These are phyloP conservation scores for Apostichopus parvimensis DNA, from an alignment of 35 echinoderm and acorn worm species.

Conservation along the genomic window DNA sequence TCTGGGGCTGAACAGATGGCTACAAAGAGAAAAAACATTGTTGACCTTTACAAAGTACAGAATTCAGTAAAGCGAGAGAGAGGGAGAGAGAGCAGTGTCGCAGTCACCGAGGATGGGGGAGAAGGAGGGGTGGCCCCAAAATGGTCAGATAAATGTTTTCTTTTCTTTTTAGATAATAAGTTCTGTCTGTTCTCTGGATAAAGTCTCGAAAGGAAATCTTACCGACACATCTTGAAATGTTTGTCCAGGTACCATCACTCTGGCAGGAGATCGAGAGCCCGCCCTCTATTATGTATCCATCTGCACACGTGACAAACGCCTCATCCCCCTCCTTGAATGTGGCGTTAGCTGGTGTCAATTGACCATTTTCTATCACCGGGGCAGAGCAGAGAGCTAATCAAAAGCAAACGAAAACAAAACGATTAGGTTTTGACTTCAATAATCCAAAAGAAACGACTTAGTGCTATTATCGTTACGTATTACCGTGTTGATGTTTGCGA, in stretches of 20 bases:
- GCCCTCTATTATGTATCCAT: not conserved
- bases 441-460: too few relatives aligned
- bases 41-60: not conserved
- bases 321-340: slow-evolving; percentile 19
- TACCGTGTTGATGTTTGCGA: too few relatives aligned
- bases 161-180: too few relatives aligned
- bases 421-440: too few relatives aligned
- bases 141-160: too few relatives aligned
- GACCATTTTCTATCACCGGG: not conserved
- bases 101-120: too few relatives aligned
- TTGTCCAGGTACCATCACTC: not conserved
- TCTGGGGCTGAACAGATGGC: slow-evolving; percentile 13
- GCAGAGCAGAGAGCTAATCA: not conserved
- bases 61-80: too few relatives aligned
- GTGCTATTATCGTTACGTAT: too few relatives aligned
- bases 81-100: too few relatives aligned
- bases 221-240: slow-evolving; percentile 10
- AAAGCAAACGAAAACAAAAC: not conserved
- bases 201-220: not conserved
- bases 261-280: not conserved
- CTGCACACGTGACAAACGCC: not conserved
- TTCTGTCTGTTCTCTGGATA: too few relatives aligned
- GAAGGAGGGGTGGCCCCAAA: too few relatives aligned
- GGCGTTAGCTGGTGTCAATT: not conserved
- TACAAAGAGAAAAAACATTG: not conserved